Percentiles rank a stretch among this genome's conserved stretches.
These are phyloP conservation scores for Strix aluco DNA, from an alignment of 2,113 vertebrate species.

Conservation along the genomic window DNA sequence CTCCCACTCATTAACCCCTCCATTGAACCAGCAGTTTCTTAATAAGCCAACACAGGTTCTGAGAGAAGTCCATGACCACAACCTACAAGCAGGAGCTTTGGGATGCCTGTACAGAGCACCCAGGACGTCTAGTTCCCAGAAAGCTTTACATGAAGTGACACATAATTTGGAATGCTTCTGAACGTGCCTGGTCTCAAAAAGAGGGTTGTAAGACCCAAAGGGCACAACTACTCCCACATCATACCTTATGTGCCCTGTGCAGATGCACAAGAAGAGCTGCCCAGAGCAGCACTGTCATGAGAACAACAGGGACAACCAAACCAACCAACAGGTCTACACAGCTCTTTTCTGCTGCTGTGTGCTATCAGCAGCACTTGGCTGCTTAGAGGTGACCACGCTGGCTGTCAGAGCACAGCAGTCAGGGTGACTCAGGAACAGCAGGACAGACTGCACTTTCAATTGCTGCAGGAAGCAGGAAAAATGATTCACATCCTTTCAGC, in stretches of 20 bases:
- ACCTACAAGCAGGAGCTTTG: neutral
- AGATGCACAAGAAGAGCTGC: neutral
- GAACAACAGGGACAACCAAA: neutral
- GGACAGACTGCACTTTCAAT: neutral
- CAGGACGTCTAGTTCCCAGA: neutral
- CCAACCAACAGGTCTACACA: neutral
- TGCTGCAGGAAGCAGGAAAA: slow-evolving; percentile 42
- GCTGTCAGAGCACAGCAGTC: neutral
- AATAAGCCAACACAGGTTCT: neutral
- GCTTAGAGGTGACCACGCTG: rapidly evolving
- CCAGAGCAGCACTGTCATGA: neutral
- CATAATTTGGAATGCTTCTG: neutral
- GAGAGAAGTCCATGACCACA: neutral
- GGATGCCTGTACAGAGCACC: neutral
- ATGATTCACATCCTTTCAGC: slow-evolving; percentile 17
- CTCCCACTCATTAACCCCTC: neutral
- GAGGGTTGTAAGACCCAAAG: neutral
- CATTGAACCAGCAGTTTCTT: neutral
- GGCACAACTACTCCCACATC: neutral
- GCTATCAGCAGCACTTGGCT: neutral
- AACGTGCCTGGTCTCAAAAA: neutral
- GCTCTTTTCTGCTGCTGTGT: neutral
- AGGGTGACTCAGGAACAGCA: neutral
- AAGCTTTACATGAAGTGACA: neutral
- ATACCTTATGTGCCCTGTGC: rapidly evolving